These are phyloP conservation scores for Zonotrichia leucophrys DNA, from an alignment of 2,113 vertebrate species.

Conservation along the genomic window DNA sequence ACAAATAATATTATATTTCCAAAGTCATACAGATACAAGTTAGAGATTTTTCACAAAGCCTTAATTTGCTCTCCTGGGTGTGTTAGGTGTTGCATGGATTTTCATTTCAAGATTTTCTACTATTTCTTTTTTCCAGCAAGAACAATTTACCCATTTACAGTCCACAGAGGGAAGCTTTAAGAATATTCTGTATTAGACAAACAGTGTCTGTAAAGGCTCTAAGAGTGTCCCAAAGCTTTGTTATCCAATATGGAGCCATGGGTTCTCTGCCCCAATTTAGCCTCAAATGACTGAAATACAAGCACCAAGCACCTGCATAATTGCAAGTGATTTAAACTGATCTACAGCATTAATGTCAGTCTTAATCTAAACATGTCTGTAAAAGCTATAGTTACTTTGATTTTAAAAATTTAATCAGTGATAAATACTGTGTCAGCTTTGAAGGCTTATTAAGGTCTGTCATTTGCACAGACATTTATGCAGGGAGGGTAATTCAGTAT, in stretches of 20 bases:
- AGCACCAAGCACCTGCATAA: constrained; percentile 24
- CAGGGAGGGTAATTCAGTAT: neutral
- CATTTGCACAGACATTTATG: constrained; percentile 34
- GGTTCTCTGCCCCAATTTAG: neutral
- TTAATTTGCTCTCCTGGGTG: neutral
- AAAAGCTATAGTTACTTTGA: constrained; percentile 50
- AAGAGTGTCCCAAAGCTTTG: neutral
- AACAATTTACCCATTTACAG: neutral
- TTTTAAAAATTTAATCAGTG: constrained; percentile 57
- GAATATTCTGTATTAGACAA: neutral
- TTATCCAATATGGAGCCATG: neutral
- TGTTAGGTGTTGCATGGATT: neutral
- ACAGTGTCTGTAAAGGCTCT: neutral
- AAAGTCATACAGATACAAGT: neutral
- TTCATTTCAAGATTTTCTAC: neutral
- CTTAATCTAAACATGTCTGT: constrained; percentile 51
- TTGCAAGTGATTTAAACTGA: constrained; percentile 30
- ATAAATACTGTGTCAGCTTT: constrained; percentile 58
- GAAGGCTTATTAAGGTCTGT: constrained; percentile 56
- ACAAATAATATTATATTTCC: neutral
- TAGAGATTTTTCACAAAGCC: neutral
- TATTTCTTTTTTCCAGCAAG: neutral
- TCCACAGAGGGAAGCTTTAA: neutral
- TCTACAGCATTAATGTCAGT: constrained; percentile 38
- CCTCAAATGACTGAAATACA: neutral